Evolutionary conservation across 1,140 invertebrate genomes (phyloP), one percentile per base, ranked within the genome.

Genomic region (Zeugodacus cucurbitae): DNA sequence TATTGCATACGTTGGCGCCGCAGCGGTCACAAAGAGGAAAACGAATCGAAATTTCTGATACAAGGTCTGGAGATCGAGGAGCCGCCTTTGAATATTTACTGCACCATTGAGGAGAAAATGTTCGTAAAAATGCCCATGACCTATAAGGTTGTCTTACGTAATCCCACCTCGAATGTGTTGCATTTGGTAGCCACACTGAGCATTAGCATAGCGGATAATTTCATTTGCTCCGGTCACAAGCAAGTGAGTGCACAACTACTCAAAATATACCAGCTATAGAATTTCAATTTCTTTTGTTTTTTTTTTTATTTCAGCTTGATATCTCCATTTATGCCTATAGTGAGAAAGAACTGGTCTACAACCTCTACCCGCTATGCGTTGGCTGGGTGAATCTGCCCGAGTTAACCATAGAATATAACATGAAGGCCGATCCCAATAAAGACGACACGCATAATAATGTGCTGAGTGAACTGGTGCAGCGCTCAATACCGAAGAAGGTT

Each of bases 41-140:
- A 93, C 86, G 93, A 93, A 88, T 93, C 93, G 11, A 93, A 93
- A 89, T 93, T 93, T 90, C 88, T 93, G 17, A 90, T 93, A 41
- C 90, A 88, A 59, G 92, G 93, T 11, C 54, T 93, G 44, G 90
- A 92, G 2, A 92, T 93, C 26, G 90, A 89, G 8, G 93, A 93
- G 78, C 92, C 93, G 32, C 91, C 92, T 10, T 82, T 93, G 11
- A 93, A 93, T 87, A 93, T 93, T 78, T 92, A 93, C 87, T 93
- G 93, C 89, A 90, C 91, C 64, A 92, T 93, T n/a, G 93, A 93
- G 87, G 93, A 93, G 89, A 93, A 92, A 89, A 91, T 93, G 91
- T 93, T 93, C 78, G 93, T 93, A 0, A 93, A 93, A 89, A 93
- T 93, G 91, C 92, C 93, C 58, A 92, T 93, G 90, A 91, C 91